phyloP scores from a whole-genome alignment of 2,113 vertebrate species.

The Atrichornis clamosus region DNA sequence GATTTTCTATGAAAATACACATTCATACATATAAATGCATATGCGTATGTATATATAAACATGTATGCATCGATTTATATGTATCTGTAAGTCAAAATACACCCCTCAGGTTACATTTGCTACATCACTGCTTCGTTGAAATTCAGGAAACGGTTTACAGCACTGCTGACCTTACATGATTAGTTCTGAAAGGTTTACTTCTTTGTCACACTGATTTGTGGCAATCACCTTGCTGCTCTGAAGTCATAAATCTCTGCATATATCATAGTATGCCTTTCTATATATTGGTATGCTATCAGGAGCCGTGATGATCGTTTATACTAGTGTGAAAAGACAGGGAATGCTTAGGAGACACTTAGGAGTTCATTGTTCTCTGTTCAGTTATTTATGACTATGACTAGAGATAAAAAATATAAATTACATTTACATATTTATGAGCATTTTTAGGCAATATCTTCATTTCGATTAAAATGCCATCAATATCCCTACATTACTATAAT shows the following conservation, averaged over 20 bases:
- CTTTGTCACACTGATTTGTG: conserved; percentile 48
- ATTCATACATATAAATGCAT: neutral
- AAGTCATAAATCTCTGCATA: neutral
- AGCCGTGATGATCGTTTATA: neutral
- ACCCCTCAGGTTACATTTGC: neutral
- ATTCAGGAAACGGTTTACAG: conserved; percentile 4
- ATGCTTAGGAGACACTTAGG: conserved; percentile 9
- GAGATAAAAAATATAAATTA: conserved; percentile 44
- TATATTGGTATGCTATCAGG: neutral
- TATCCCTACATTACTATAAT: neutral
- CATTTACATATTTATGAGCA: conserved; percentile 41
- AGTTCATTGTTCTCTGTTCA: conserved; percentile 9
- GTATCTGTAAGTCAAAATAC: neutral
- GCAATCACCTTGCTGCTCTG: conserved; percentile 16
- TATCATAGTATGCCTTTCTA: neutral
- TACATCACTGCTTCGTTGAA: neutral
- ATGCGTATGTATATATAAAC: neutral
- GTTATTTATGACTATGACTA: conserved; percentile 28
- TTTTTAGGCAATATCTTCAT: conserved; percentile 5
- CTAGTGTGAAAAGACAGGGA: neutral
- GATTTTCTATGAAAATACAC: neutral
- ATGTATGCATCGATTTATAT: rapidly evolving
- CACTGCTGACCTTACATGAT: conserved; percentile 11
- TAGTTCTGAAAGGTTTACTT: conserved; percentile 15
- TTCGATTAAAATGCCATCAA: neutral